phyloP scores from a whole-genome alignment of 2,113 vertebrate genomes.

The Pseudopipra pipra region DNA sequence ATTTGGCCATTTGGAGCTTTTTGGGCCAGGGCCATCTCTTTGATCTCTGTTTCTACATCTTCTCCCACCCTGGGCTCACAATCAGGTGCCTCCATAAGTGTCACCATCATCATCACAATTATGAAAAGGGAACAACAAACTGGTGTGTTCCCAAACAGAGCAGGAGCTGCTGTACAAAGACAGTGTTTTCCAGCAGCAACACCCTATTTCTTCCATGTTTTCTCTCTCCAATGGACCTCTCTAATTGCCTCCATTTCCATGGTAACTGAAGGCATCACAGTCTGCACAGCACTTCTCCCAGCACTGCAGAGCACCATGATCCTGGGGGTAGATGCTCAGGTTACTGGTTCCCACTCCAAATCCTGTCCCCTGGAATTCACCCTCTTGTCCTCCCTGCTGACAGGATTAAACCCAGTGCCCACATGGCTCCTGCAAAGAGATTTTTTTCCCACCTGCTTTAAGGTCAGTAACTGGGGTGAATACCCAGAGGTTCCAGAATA shows the following conservation, averaged over 20 bases:
- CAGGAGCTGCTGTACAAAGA: not conserved
- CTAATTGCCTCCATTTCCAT: not conserved
- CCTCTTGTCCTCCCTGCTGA: not conserved
- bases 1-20: not conserved
- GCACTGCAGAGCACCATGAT: not conserved
- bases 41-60: not conserved
- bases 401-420: fast-evolving
- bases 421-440: not conserved
- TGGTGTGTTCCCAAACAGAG: not conserved
- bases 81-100: not conserved
- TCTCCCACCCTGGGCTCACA: not conserved
- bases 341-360: not conserved
- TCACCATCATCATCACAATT: not conserved
- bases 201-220: not conserved
- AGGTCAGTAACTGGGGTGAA: not conserved
- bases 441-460: not conserved
- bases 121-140: not conserved
- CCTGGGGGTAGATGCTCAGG: not conserved
- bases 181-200: not conserved
- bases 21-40: not conserved
- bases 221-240: not conserved
- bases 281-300: not conserved
- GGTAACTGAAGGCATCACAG: not conserved
- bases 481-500: not conserved
- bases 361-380: not conserved